Conservation (phyloP, 2,797 vertebrate genomes). For the Scolopax rusticola region DNA sequence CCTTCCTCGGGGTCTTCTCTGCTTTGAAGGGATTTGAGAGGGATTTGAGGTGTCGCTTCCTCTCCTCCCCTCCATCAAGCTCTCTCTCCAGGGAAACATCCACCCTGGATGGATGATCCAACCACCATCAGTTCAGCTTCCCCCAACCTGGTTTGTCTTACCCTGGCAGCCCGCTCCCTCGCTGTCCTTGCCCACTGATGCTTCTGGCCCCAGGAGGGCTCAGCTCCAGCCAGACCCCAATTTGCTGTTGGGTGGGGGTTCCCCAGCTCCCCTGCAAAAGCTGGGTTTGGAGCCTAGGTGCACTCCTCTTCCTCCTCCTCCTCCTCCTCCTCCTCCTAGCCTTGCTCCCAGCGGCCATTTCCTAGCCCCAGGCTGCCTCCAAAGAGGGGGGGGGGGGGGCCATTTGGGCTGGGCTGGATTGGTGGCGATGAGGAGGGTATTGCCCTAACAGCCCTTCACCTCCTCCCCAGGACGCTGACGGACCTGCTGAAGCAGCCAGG, state of each 20-base stretch:
- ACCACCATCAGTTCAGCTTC: not conserved
- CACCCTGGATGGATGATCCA: too few relatives aligned
- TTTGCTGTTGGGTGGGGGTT: not conserved
- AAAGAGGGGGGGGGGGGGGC: fast-evolving
- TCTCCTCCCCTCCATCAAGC: not conserved
- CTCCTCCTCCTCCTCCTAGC: not conserved
- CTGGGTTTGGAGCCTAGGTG: not conserved
- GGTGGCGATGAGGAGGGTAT: fast-evolving
- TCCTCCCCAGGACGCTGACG: slow-evolving; percentile 85
- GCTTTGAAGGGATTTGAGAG: not conserved
- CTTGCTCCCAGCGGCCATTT: not conserved
- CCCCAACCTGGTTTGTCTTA: fast-evolving
- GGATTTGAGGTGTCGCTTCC: not conserved
- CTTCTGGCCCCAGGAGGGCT: not conserved
- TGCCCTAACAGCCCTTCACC: not conserved
- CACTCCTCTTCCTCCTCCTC: too few relatives aligned
- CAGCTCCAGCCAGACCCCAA: not conserved
- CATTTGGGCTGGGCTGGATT: fast-evolving
- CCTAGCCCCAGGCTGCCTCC: not conserved
- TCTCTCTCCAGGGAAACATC: not conserved
- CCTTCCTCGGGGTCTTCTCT: not conserved
- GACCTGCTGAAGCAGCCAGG: slow-evolving; percentile 94
- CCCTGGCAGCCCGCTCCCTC: not conserved
- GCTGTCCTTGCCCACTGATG: fast-evolving
- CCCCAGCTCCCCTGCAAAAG: fast-evolving